phyloP scores from a whole-genome alignment of 2,113 vertebrate species.

The Tetrao urogallus region DNA sequence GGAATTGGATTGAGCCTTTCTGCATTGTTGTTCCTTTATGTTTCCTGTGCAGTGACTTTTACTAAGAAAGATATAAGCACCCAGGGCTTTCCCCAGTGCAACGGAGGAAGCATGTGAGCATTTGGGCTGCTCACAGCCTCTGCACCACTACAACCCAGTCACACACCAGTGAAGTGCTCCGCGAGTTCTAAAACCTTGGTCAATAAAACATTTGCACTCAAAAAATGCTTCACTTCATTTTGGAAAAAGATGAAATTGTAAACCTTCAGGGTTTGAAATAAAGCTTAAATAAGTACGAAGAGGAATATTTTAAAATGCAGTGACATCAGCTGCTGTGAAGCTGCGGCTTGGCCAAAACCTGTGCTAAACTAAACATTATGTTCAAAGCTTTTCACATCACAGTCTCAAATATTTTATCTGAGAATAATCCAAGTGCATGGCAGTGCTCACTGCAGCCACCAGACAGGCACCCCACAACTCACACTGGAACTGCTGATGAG shows the following conservation, averaged over 20 bases:
- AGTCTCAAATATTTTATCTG: background rate
- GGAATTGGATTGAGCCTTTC: background rate
- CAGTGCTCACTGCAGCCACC: background rate
- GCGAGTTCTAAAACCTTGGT: background rate
- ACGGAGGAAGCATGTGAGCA: background rate
- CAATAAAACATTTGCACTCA: background rate
- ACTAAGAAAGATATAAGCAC: background rate
- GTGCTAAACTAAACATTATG: background rate
- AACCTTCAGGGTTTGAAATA: background rate
- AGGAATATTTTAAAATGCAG: background rate
- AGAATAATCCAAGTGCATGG: background rate
- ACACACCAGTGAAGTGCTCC: background rate
- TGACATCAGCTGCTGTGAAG: background rate
- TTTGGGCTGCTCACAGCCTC: background rate
- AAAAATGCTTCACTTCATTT: background rate
- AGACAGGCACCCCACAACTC: background rate
- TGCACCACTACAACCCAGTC: background rate
- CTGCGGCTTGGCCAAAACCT: background rate
- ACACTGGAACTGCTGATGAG: background rate
- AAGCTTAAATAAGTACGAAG: background rate
- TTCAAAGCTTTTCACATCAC: background rate
- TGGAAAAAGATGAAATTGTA: background rate
- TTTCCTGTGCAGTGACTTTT: background rate
- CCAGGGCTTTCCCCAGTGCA: rapidly evolving
- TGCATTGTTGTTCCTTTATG: rapidly evolving